Evolutionary conservation across 2,113 vertebrate species (phyloP), one percentile per base, ranked within the genome.

Genomic region (Tychaedon coryphoeus): DNA sequence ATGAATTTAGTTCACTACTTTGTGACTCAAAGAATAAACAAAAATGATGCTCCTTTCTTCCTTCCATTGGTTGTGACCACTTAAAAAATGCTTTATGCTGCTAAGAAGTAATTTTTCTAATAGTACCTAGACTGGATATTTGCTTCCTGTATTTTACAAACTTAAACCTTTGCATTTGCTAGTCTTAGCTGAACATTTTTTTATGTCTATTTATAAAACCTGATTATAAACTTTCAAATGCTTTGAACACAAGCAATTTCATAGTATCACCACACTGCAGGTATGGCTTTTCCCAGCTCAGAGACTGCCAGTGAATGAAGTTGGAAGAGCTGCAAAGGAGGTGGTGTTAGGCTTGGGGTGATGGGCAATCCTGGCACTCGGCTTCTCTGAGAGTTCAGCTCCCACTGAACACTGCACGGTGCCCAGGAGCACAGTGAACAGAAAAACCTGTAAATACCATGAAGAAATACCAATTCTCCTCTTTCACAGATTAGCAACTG

Each of bases 331-430:
- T 60, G 78, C 61, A 34, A 8, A 54, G 53, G n/a, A 62, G 14
- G 51, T 0, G 3, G 60, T 0, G 0, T 54, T 18, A 51, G 40
- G 23, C 34, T n/a, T 50, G 76, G 58, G 15, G 23, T 36, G 58
- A 69, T 0, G 5, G 67, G 31, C 33, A 38, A 6, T 43, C 31
- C 61, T 60, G 73, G 36, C 3, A 0, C 64, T 51, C 0, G 0
- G 19, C 51, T 85, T 4, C 62, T 60, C 45, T 12, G 48, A 22
- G 34, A 47, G 17, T 33, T 57, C 29, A 20, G 51, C 40, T 89
- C 51, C 26, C 80, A 72, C 43, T 14, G 34, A 77, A 22, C 22
- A 9, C 22, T 12, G 58, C 16, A 9, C 0, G 1, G 36, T 12
- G 77, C 38, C n/a, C 67, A 28, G 0, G 1, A 48, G 50, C 57